phyloP scores from a whole-genome alignment of 2,797 vertebrate genomes.

The Oreochromis grahami region DNA sequence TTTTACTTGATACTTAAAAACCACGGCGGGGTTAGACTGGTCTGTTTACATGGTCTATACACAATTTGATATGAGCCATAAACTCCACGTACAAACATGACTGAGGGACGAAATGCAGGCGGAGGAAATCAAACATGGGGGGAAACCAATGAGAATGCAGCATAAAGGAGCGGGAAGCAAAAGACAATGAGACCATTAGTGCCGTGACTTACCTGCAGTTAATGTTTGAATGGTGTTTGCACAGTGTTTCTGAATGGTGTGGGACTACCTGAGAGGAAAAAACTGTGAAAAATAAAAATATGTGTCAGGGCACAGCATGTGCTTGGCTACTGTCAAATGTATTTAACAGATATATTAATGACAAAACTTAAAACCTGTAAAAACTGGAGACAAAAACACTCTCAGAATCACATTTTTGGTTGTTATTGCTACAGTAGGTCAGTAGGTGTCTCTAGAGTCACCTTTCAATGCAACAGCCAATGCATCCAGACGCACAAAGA shows the following conservation, averaged over 20 bases:
- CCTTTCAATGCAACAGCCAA: neutral
- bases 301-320: neutral
- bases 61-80: neutral
- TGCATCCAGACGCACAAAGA: neutral
- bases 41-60: neutral
- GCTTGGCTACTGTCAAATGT: neutral
- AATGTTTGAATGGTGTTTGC: neutral
- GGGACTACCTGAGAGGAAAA: neutral
- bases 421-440: neutral
- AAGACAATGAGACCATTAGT: neutral
- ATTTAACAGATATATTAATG: neutral
- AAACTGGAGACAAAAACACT: neutral
- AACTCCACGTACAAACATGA: neutral
- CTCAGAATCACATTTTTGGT: accelerated
- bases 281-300: neutral
- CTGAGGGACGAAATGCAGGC: accelerated
- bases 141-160: accelerated
- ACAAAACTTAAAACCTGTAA: neutral
- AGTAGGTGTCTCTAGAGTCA: neutral
- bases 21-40: neutral
- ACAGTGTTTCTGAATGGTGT: neutral
- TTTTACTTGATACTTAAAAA: neutral
- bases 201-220: neutral
- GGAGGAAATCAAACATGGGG: neutral
- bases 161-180: accelerated